Evolutionary conservation across 1,140 invertebrate genomes (phyloP).

Genomic region (Solen grandis): DNA sequence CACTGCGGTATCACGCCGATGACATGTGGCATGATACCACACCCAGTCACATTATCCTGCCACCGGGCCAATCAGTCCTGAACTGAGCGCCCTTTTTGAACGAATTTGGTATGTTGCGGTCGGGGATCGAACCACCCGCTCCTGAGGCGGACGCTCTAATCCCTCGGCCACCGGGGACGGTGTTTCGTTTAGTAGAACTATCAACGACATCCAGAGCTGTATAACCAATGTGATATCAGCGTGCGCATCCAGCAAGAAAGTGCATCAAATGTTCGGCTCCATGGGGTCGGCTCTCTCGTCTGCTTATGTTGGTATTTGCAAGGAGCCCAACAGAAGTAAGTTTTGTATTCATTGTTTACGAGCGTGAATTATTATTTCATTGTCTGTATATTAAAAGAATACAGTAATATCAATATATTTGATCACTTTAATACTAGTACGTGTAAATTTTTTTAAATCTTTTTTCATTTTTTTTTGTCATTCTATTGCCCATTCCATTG

Average conservation of each 20-base stretch:
- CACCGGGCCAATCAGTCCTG: no score
- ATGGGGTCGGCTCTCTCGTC: conserved; percentile 20
- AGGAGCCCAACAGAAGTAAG: conserved; percentile 42
- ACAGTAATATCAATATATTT: no score
- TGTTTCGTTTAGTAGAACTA: conserved; percentile 28
- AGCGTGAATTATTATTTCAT: no score
- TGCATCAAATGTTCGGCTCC: conserved; percentile 25
- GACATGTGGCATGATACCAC: neutral
- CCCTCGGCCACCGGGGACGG: no score
- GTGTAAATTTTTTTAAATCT: no score
- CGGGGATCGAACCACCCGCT: neutral
- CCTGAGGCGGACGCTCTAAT: no score
- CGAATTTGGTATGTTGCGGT: neutral
- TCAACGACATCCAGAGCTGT: conserved; percentile 30
- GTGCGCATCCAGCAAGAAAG: conserved; percentile 24
- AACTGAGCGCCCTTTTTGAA: neutral
- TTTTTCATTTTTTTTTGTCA: no score
- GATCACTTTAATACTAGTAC: no score
- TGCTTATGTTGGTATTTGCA: conserved; percentile 26
- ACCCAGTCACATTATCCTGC: neutral
- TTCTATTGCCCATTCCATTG: no score
- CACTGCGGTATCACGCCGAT: no score
- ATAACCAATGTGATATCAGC: conserved; percentile 28
- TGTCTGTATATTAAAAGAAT: no score
- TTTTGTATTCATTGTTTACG: no score